Evolutionary conservation across 1,140 invertebrate species (phyloP), one percentile per base, ranked within the genome.

Genomic region (Lepidotrigona ventralis): DNA sequence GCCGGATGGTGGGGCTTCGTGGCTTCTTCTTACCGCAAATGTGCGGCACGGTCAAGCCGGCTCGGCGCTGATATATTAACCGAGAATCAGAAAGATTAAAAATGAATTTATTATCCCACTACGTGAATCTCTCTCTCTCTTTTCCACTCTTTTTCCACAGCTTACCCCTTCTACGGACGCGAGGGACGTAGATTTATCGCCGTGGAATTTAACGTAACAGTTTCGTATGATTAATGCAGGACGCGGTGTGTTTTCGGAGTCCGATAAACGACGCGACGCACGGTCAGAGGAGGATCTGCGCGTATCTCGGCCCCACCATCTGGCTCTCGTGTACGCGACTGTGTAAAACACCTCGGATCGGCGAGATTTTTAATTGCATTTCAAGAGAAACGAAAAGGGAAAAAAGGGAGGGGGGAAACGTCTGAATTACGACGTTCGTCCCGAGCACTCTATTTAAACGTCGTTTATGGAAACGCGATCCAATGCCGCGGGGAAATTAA

Each of bases 1-100:
- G 19, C n/a, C 8, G 70, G 74, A 39, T 78, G 39, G 79, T 29
- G 23, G 39, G 77, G 63, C 60, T 72, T 33, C 81, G 86, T 39
- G 87, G 87, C 54, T 88, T 68, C 60, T 83, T 75, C 83, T 70
- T 53, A 83, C 87, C 87, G 83, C 86, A 87, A 88, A 88, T 82
- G 82, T 78, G 85, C 84, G 39, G 64, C 71, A 73, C 83, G 83
- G 76, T 80, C 73, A 64, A 79, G 71, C 73, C 39, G 81, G 58
- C 70, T 60, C 72, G 75, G n/a, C 82, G 86, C 70, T 88, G 81
- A 88, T 87, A 88, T 54, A 78, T 85, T 85, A 80, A 69, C 86
- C 79, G 75, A 68, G 79, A 82, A 82, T 79, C 76, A 19, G 68
- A 72, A 54, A 79, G 82, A 83, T 83, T 83, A 83, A 83, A 83